These are phyloP conservation scores for Calliphora vicina DNA, from an alignment of 1,140 invertebrate species.

Conservation along the genomic window DNA sequence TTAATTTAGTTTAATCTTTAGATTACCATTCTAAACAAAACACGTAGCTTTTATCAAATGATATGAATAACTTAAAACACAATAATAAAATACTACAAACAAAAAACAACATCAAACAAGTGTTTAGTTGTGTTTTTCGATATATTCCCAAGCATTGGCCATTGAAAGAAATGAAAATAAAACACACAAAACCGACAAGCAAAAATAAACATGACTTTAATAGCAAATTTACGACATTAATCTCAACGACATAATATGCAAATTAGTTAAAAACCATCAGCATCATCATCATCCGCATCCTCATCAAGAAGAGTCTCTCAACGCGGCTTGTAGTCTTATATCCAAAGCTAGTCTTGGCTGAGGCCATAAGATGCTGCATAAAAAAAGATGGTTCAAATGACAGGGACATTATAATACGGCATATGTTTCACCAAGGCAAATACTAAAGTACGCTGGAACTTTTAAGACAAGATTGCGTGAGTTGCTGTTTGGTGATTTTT, in stretches of 20 bases:
- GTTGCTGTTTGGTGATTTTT: background rate
- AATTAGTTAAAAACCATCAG: constrained; percentile 14
- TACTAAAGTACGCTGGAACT: background rate
- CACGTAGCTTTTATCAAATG: no score
- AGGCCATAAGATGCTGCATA: background rate
- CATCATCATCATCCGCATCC: background rate
- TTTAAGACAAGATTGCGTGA: background rate
- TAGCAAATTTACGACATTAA: constrained; percentile 29
- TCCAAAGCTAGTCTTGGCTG: background rate
- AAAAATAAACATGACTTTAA: constrained; percentile 25
- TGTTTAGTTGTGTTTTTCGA: background rate
- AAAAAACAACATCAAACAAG: background rate
- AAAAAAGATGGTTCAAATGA: background rate
- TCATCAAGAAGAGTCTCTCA: background rate
- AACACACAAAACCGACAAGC: background rate
- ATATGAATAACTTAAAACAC: no score
- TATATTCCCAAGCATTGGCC: background rate
- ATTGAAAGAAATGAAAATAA: background rate
- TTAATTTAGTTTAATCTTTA: background rate
- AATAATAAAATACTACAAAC: background rate
- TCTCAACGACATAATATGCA: constrained; percentile 34
- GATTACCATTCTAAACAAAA: background rate
- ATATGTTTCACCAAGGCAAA: background rate
- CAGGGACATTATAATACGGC: background rate
- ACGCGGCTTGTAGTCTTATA: background rate